A percentile compares a stretch with the other conserved stretches of the same genome.
These are phyloP conservation scores for Pocillopora damicornis DNA, from an alignment of 64 coral and sea anemone species.

Conservation along the genomic window DNA sequence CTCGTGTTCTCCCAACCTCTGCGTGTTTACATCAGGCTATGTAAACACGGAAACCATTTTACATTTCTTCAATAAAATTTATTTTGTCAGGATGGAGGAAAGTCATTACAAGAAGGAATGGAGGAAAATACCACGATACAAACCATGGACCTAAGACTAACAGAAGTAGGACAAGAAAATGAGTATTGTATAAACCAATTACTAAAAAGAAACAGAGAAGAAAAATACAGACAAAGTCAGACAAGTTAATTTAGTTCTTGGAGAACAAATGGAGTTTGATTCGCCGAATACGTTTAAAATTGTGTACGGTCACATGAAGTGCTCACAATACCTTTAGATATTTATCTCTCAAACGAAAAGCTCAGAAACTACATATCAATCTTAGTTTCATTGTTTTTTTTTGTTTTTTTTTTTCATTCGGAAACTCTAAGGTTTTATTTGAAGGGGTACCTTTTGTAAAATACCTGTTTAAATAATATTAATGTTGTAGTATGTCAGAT, in stretches of 20 bases:
- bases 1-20: too few relatives aligned
- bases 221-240: constrained; percentile 61
- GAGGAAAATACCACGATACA: constrained; percentile 87
- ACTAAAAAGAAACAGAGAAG: constrained; percentile 90
- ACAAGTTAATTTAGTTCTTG: neutral
- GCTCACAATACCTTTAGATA: neutral
- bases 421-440: neutral
- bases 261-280: neutral
- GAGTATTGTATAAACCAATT: constrained; percentile 98
- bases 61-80: neutral
- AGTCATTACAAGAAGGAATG: constrained; percentile 97
- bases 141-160: constrained; percentile 89
- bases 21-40: too few relatives aligned
- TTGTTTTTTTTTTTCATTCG: neutral
- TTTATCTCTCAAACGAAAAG: neutral
- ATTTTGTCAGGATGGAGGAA: constrained; percentile 82
- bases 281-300: neutral
- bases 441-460: neutral
- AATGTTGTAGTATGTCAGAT: neutral
- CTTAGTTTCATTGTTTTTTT: neutral
- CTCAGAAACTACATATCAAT: neutral
- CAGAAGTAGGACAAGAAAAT: constrained; percentile 98
- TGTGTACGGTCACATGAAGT: neutral
- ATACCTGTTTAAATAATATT: neutral
- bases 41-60: too few relatives aligned